Evolutionary conservation across 2,797 vertebrate species (phyloP).

Genomic region (Brotogeris chrysoptera): DNA sequence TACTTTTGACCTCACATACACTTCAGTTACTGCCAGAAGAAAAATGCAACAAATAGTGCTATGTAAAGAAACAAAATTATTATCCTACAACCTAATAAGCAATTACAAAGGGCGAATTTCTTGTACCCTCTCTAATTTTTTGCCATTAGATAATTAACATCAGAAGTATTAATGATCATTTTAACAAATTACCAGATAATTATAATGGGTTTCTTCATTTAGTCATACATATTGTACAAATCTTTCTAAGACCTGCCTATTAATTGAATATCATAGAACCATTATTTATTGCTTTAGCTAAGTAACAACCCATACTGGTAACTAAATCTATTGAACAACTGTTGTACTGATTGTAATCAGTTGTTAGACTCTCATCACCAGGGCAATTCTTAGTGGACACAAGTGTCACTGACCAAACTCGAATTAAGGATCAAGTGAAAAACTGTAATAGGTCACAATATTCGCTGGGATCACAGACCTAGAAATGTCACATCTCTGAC

Average conservation of each 20-base stretch:
- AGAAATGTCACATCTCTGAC: neutral
- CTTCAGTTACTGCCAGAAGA: constrained; percentile 19
- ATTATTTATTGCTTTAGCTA: neutral
- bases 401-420: neutral
- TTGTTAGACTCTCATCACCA: neutral
- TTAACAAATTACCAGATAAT: constrained; percentile 54
- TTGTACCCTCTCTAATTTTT: constrained; percentile 52
- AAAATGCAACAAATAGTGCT: constrained; percentile 10
- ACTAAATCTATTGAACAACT: constrained; percentile 6
- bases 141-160: constrained; percentile 61
- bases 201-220: constrained; percentile 53
- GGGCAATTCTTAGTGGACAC: neutral
- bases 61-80: constrained; percentile 50
- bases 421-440: constrained; percentile 39
- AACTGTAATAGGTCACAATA: neutral
- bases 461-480: neutral
- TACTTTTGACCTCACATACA: constrained; percentile 10
- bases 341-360: neutral
- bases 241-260: constrained; percentile 43
- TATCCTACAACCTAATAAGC: constrained; percentile 24
- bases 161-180: constrained; percentile 60
- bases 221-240: neutral
- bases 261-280: constrained; percentile 21
- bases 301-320: neutral
- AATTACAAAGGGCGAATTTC: constrained; percentile 43